Base-by-base conservation (phyloP, 2,797 vertebrate species). In the Pangasius mekongensis region DNA sequence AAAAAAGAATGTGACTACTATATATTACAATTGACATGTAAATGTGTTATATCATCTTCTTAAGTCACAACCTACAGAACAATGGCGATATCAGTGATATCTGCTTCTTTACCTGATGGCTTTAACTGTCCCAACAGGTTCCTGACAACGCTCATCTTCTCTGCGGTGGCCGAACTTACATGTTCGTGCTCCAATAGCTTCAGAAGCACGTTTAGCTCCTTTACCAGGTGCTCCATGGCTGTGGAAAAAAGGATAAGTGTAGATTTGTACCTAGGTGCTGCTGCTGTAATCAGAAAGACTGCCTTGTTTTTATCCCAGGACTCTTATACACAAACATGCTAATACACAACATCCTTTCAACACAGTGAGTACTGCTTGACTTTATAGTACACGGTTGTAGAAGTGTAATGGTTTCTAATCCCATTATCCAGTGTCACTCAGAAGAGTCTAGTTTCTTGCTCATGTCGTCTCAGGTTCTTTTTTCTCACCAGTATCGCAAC, bases 111-210 rank as follows among this genome's bases (percentile, higher is more conserved):
- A 97, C 98, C 90, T 66, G 98, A 93, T 0, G 97, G 96, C 93
- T 97, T 97, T 91, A 99, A 93, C 64, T 96, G 97, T 91, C 97
- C 97, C 92, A 99, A 92, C 92, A 98, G 97, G 95, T 94, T 96
- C 39, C 97, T 96, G 89, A 99, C 95, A 0, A 97, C 96, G 81
- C 94, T 95, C 95, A 98, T 98, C 95, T 99, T 98, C 93, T 99
- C 97, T 43, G 97, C 93, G 0, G 98, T 96, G 60, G 97, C 97
- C 27, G 97, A 94, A 69, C 98, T 99, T 93, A 99, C 95, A 22
- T 96, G 96, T 94, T 99, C 99, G 0, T 97, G 97, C 92, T 99
- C 98, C 94, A 99, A 93, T 94, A 99, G 96, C 94, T 97, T 99
- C 89, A 99, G 96, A 83, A 99, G 94, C 60, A 97, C 62, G 0